Conservation (phyloP, 2,113 vertebrate genomes). For the Ochotona curzoniae region DNA sequence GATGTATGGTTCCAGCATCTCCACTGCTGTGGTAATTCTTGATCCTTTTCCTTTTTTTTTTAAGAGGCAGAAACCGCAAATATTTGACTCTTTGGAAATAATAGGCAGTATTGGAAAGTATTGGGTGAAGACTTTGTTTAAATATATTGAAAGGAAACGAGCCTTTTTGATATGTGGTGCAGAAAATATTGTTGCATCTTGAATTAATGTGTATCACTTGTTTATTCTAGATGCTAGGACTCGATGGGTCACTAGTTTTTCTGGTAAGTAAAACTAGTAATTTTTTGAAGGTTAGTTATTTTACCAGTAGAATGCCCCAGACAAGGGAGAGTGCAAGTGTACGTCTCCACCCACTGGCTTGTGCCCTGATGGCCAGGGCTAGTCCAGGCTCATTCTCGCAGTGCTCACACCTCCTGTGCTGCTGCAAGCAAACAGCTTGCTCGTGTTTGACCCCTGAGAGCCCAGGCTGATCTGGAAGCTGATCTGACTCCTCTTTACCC, state of each 20-base stretch:
- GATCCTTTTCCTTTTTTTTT: too few relatives aligned
- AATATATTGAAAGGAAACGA: conserved; percentile 15
- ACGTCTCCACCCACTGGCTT: too few relatives aligned
- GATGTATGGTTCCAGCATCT: too few relatives aligned
- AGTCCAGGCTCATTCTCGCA: not conserved
- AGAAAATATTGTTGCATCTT: conserved; percentile 16
- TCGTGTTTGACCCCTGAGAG: not conserved
- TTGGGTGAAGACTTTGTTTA: not conserved
- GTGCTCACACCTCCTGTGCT: not conserved
- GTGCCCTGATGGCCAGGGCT: too few relatives aligned
- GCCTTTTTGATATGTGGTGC: not conserved
- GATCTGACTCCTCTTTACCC: not conserved
- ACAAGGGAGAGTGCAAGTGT: too few relatives aligned
- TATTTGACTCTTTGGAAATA: conserved; percentile 9
- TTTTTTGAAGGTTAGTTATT: too few relatives aligned
- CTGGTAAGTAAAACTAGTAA: conserved; percentile 88
- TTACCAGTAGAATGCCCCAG: too few relatives aligned
- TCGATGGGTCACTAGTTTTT: conserved; percentile 97
- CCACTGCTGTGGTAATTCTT: too few relatives aligned
- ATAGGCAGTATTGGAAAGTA: not conserved
- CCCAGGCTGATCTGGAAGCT: not conserved
- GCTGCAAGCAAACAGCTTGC: not conserved
- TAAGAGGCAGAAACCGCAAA: too few relatives aligned
- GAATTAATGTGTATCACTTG: conserved; percentile 34
- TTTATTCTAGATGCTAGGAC: conserved; percentile 94